Evolutionary conservation across 2,888 invertebrate genomes (phyloP).

Genomic region (Caenorhabditis becei): DNA sequence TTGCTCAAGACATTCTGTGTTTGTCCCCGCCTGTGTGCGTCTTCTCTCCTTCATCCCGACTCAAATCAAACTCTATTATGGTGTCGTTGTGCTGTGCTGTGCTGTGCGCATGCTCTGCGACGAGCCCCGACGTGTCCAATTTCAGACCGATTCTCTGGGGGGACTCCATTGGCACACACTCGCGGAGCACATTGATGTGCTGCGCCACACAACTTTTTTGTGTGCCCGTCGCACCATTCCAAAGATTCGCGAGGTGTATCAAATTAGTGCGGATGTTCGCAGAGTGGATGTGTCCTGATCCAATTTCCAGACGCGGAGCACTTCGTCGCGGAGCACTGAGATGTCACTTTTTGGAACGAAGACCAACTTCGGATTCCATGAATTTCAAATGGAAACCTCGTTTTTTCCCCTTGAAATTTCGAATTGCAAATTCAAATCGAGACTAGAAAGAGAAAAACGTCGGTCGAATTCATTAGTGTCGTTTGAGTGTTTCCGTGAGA

Average conservation of each 20-base stretch:
- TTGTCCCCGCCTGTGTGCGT: slow-evolving; percentile 11
- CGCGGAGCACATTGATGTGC: slow-evolving; percentile 10
- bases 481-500: not conserved
- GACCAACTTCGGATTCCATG: slow-evolving; percentile 4
- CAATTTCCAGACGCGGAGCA: not conserved
- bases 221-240: not conserved
- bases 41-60: slow-evolving; percentile 38
- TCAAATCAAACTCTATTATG: slow-evolving; percentile 61
- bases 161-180: slow-evolving; percentile 10
- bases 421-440: slow-evolving; percentile 12
- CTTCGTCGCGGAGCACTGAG: not conserved
- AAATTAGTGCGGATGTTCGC: slow-evolving; percentile 16
- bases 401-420: not conserved
- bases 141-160: slow-evolving; percentile 58
- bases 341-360: not conserved
- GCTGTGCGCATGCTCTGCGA: slow-evolving; percentile 4
- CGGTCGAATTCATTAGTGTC: slow-evolving; percentile 21
- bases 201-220: slow-evolving; percentile 7
- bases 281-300: not conserved
- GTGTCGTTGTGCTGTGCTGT: slow-evolving; percentile 27
- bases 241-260: slow-evolving; percentile 6
- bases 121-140: slow-evolving; percentile 50
- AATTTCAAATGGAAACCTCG: slow-evolving; percentile 1
- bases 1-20: slow-evolving; percentile 9
- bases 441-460: not conserved